Percentiles rank a stretch among this genome's conserved stretches.
phyloP scores from a whole-genome alignment of 2,888 invertebrate species.

The Heliconius erato region DNA sequence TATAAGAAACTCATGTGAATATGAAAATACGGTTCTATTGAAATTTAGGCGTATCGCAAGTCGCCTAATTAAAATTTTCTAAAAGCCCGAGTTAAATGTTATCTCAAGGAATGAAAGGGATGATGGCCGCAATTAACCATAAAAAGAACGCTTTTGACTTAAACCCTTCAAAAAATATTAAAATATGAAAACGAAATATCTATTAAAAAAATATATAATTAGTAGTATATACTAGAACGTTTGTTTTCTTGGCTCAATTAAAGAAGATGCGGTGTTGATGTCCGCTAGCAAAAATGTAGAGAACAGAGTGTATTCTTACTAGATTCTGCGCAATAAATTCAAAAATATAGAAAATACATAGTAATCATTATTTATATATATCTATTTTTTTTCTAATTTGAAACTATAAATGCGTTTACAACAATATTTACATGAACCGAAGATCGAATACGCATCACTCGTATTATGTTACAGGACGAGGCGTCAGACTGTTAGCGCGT shows the following conservation, averaged over 20 bases:
- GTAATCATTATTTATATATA: neutral
- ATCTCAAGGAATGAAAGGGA: constrained; percentile 22
- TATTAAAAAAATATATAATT: neutral
- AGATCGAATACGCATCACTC: neutral
- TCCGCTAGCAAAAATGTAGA: neutral
- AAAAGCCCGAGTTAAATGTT: constrained; percentile 34
- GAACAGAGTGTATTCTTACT: neutral
- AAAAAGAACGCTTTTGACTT: constrained; percentile 7
- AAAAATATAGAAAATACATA: neutral
- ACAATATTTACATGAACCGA: neutral
- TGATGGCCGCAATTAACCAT: neutral
- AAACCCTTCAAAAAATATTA: neutral
- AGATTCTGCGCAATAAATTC: neutral
- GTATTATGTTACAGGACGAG: neutral
- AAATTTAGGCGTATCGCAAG: constrained; percentile 37
- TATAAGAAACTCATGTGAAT: neutral
- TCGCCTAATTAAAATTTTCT: constrained; percentile 46
- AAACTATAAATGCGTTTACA: neutral
- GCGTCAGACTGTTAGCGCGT: neutral
- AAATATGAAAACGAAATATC: too few relatives aligned
- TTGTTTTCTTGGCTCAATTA: neutral
- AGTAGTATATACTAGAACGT: neutral
- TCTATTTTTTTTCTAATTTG: neutral
- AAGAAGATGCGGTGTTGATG: neutral
- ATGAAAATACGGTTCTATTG: neutral